phyloP scores from a whole-genome alignment of 2,113 vertebrate species.

The Menura novaehollandiae region DNA sequence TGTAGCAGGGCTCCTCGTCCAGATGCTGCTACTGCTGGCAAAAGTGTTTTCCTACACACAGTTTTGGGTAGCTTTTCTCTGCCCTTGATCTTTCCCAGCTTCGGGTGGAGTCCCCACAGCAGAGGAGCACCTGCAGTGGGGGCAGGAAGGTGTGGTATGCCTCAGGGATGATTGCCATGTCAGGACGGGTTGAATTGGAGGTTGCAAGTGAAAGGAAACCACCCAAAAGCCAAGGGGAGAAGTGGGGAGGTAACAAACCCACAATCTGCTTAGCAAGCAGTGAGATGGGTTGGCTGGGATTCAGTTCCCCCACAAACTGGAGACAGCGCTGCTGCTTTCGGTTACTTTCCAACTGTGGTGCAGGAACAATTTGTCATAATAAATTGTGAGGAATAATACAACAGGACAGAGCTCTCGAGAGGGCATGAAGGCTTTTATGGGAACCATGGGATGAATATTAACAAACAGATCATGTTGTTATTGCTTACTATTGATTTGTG shows the following conservation, averaged over 20 bases:
- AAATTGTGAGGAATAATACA: not conserved
- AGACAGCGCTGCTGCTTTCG: not conserved
- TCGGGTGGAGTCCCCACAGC: not conserved
- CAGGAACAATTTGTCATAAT: not conserved
- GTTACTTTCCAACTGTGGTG: not conserved
- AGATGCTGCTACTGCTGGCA: not conserved
- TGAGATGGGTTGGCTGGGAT: not conserved
- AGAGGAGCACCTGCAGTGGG: not conserved
- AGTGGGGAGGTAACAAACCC: not conserved
- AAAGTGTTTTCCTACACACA: not conserved
- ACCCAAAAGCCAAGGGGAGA: not conserved
- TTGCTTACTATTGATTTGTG: not conserved
- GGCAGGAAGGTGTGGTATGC: not conserved
- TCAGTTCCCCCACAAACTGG: conserved; percentile 11
- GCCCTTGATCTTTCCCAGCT: not conserved
- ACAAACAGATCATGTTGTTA: not conserved
- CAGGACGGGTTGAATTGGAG: not conserved
- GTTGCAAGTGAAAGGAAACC: not conserved
- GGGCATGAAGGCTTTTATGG: not conserved
- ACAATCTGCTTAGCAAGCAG: rapidly evolving
- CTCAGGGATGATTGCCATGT: not conserved
- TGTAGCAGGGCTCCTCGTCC: not conserved
- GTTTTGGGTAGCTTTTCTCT: not conserved
- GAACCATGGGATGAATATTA: not conserved
- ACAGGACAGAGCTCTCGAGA: not conserved